A percentile compares a stretch with the other conserved stretches of the same genome.
These are phyloP conservation scores for Dermatophagoides farinae DNA, from an alignment of 1,140 invertebrate species.

Conservation along the genomic window DNA sequence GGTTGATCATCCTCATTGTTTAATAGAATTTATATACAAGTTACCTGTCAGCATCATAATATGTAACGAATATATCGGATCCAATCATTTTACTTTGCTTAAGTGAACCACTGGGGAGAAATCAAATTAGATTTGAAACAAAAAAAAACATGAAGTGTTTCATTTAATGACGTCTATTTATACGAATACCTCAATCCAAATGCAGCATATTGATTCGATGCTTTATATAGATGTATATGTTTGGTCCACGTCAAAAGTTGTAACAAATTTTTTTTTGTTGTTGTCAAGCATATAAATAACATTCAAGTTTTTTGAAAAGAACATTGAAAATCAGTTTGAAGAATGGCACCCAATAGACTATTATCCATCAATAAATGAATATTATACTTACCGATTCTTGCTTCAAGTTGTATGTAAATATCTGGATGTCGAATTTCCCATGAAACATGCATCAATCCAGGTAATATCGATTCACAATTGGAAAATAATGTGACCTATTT, in stretches of 20 bases:
- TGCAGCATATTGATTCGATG: constrained; percentile 56
- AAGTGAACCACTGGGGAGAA: constrained; percentile 35
- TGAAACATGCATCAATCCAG: constrained; percentile 43
- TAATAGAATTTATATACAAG: neutral
- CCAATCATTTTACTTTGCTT: constrained; percentile 56
- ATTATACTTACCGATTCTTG: constrained; percentile 37
- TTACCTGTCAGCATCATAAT: constrained; percentile 44
- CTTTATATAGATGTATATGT: constrained; percentile 26
- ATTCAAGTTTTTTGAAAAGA: too few species aligned
- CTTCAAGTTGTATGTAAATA: constrained; percentile 64
- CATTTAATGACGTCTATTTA: neutral
- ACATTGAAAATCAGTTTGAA: too few species aligned
- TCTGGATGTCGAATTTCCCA: constrained; percentile 79
- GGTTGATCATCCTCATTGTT: too few species aligned
- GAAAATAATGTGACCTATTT: constrained; percentile 32
- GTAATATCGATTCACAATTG: constrained; percentile 38
- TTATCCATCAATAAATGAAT: neutral
- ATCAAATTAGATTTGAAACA: neutral
- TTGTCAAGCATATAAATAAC: too few species aligned
- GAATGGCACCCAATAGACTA: neutral
- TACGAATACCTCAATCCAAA: constrained; percentile 43
- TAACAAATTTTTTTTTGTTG: too few species aligned
- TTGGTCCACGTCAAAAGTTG: neutral
- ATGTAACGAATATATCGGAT: constrained; percentile 55
- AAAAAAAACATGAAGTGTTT: neutral